A percentile compares a stretch with the other conserved stretches of the same genome.
Evolutionary conservation across 2,888 invertebrate genomes (phyloP).

Genomic region (Agonopterix arenella): DNA sequence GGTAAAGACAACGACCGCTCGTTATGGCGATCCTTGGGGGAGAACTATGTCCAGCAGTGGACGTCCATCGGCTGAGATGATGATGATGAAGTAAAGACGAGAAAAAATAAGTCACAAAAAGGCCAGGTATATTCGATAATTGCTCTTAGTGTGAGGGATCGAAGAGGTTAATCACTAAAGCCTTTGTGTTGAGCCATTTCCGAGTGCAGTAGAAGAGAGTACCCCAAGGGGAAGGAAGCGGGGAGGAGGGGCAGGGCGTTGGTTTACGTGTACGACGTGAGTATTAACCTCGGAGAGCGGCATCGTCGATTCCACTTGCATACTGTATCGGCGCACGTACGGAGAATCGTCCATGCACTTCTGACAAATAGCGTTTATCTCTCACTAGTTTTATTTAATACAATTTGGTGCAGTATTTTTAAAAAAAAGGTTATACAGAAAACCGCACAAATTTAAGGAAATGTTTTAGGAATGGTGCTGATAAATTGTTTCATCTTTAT

Average conservation of each 20-base stretch:
- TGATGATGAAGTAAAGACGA: too few species aligned
- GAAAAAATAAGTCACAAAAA: too few species aligned
- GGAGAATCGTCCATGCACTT: slow-evolving; percentile 33
- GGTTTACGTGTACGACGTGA: slow-evolving; percentile 19
- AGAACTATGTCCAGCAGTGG: too few species aligned
- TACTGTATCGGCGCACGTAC: slow-evolving; percentile 31
- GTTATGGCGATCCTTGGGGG: too few species aligned
- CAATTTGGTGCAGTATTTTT: not conserved
- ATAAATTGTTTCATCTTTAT: too few species aligned
- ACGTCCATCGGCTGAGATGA: too few species aligned
- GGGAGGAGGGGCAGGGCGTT: slow-evolving; percentile 1
- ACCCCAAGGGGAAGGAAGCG: not conserved
- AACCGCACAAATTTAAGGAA: too few species aligned
- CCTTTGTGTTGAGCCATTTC: slow-evolving; percentile 22
- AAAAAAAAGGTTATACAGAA: too few species aligned
- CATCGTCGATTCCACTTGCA: slow-evolving; percentile 16
- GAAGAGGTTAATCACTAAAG: slow-evolving; percentile 30
- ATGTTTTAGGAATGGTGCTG: too few species aligned
- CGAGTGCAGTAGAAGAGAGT: slow-evolving; percentile 16
- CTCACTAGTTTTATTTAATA: not conserved
- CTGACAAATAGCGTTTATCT: slow-evolving; percentile 27
- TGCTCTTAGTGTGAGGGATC: not conserved
- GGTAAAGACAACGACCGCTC: too few species aligned
- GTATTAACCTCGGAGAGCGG: slow-evolving; percentile 12
- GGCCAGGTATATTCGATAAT: too few species aligned